Evolutionary conservation across 2,113 vertebrate species (phyloP), one percentile per base, ranked within the genome.

Genomic region (Bagarius yarrelli): DNA sequence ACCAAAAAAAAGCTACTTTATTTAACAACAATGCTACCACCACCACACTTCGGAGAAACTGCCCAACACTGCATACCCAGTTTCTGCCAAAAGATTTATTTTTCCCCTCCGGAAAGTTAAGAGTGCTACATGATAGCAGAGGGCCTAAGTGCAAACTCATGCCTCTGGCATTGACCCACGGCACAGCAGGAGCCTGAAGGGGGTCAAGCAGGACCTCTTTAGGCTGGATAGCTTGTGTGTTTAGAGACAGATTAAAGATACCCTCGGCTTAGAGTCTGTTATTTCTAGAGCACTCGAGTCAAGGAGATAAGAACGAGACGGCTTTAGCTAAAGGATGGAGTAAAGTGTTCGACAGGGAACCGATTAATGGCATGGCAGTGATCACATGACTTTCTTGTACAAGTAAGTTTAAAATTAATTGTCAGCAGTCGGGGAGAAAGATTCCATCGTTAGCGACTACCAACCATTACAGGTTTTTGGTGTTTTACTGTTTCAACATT

Each of bases 51-150:
- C 44, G 9, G 9, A 47, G 44, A 47, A 47, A 47, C 44, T 47
- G 44, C 44, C 44, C 44, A 11, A 9, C 44, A 47, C 69, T 36
- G n/a, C 53, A 77, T 75, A 73, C 73, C 76, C 0, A 0, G 44
- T 70, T 84, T 44, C 69, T 77, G 73, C 75, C 36, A 23, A 73
- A 72, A 56, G 73, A 77, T 78, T 71, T 60, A 25, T 81, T 74
- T 85, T 67, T 67, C 59, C 34, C 36, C 66, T 47, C 47, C 6
- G 25, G 55, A 63, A 71, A 80, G 72, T 50, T 75, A 71, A 56
- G 27, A 76, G 30, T 84, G 85, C 85, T 86, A 83, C 84, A 86
- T 80, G 85, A 89, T 83, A 84, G 59, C 23, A 55, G 50, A 76
- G 69, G 76, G 86, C 85, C 84, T 64, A 34, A 44, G 66, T 19